Evolutionary conservation across 2,797 vertebrate species (phyloP), one percentile per base, ranked within the genome.

Genomic region (Bradypus variegatus): DNA sequence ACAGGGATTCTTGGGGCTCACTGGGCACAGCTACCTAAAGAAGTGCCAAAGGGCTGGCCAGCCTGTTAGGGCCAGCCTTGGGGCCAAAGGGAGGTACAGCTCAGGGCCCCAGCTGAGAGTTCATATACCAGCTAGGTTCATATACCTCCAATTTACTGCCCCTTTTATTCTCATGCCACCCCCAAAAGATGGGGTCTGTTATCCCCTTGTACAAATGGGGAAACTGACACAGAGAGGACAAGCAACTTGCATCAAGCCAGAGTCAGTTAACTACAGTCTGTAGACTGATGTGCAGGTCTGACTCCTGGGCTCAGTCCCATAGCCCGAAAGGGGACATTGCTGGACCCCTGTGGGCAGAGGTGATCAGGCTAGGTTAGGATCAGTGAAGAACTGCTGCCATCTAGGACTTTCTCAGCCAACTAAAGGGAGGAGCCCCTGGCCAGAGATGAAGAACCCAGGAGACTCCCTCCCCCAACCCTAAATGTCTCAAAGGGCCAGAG

Each of bases 21-120:
- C 7, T 13, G 33, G 25, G 27, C 25, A 58, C 65, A 55, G 67
- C 36, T 0, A 21, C 48, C 45, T 8, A 27, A 50, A 82, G 31
- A 70, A 4, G 31, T 25, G 10, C 0, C 0, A 23, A 33, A n/a
- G n/a, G 81, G n/a, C 0, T 0, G 60, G 36, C 31, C 48, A 18
- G 62, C n/a, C 38, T 2, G 38, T n/a, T 3, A 41, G 60, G 58
- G n/a, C 8, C 38, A 41, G 18, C 29, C 15, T 5, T 33, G 12
- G 29, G 16, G 18, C 53, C 1, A 0, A 62, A 14, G 14, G 4
- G 21, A 64, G 73, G 41, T 0, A 9, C 9, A 2, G 62, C 50
- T 36, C 38, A 1, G 48, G 70, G 69, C 33, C 80, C 15, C 1
- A 5, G 18, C 41, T 5, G 50, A n/a, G 80, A 45, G 4, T 36